Evolutionary conservation across 2,797 vertebrate species (phyloP).

Genomic region (Masticophis lateralis): DNA sequence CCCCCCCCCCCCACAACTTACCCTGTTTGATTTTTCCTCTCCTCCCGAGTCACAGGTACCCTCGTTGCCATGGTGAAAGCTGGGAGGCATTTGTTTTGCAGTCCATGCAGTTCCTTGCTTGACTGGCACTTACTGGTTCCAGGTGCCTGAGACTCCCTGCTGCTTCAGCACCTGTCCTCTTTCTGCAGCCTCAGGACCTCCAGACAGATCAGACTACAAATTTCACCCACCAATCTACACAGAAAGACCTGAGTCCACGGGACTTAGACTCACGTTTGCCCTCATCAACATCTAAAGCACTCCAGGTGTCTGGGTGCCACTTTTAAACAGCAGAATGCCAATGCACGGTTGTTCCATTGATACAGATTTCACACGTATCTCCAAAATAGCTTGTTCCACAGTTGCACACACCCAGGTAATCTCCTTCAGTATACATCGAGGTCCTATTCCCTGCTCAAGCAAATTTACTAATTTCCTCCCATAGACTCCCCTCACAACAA

Average conservation of each 20-base stretch:
- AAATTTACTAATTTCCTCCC: background rate
- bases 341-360: background rate
- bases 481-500: background rate
- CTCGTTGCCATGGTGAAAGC: slow-evolving; percentile 52
- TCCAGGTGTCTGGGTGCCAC: background rate
- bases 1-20: background rate
- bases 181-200: background rate
- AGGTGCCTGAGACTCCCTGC: background rate
- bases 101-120: slow-evolving; percentile 42
- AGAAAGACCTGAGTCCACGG: background rate
- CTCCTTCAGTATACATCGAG: background rate
- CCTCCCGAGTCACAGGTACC: background rate
- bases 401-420: background rate
- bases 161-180: background rate
- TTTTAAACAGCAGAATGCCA: background rate
- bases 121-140: background rate
- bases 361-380: background rate
- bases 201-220: background rate
- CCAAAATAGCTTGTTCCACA: background rate
- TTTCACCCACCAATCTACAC: background rate
- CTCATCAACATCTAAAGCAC: background rate
- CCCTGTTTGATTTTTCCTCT: slow-evolving; percentile 45
- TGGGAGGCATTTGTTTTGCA: slow-evolving; percentile 35
- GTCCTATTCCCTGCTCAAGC: background rate
- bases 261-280: background rate